phyloP scores from a whole-genome alignment of 2,888 invertebrate genomes.

The Parascotia fuliginaria region DNA sequence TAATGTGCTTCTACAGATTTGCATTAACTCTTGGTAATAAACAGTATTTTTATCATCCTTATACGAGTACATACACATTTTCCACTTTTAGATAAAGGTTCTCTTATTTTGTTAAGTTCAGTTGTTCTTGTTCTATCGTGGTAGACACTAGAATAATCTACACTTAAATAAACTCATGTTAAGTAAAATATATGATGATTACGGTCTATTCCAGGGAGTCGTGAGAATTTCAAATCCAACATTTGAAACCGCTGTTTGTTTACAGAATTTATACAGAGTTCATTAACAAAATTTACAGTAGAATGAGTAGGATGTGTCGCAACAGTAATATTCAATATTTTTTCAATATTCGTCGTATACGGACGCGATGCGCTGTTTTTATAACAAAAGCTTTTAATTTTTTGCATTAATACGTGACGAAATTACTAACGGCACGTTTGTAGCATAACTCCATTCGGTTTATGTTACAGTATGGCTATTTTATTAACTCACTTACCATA shows the following conservation, averaged over 20 bases:
- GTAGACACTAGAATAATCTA: background rate
- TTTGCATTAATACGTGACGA: slow-evolving; percentile 40
- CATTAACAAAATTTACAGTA: slow-evolving; percentile 24
- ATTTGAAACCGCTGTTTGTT: slow-evolving; percentile 14
- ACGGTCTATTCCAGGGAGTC: background rate
- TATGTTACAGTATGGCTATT: slow-evolving; percentile 25
- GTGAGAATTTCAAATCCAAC: slow-evolving; percentile 5
- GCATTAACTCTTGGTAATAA: slow-evolving; percentile 14
- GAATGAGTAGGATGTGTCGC: slow-evolving; percentile 1
- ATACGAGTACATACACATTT: slow-evolving; percentile 3
- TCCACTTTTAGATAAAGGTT: background rate
- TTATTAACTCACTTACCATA: slow-evolving; percentile 23
- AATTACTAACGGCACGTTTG: slow-evolving; percentile 26
- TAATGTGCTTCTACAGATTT: slow-evolving; percentile 27
- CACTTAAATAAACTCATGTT: background rate
- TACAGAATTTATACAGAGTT: slow-evolving; percentile 17
- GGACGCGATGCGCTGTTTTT: slow-evolving; percentile 65
- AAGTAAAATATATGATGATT: slow-evolving; percentile 1
- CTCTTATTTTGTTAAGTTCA: background rate
- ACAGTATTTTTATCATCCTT: slow-evolving; percentile 15
- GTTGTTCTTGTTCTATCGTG: background rate
- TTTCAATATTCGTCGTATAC: slow-evolving; percentile 43
- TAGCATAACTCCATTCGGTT: slow-evolving; percentile 37
- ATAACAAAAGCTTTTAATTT: slow-evolving; percentile 35
- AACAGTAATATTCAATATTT: slow-evolving; percentile 20